phyloP scores from a whole-genome alignment of 2,113 vertebrate species.

The Phrynosoma platyrhinos region DNA sequence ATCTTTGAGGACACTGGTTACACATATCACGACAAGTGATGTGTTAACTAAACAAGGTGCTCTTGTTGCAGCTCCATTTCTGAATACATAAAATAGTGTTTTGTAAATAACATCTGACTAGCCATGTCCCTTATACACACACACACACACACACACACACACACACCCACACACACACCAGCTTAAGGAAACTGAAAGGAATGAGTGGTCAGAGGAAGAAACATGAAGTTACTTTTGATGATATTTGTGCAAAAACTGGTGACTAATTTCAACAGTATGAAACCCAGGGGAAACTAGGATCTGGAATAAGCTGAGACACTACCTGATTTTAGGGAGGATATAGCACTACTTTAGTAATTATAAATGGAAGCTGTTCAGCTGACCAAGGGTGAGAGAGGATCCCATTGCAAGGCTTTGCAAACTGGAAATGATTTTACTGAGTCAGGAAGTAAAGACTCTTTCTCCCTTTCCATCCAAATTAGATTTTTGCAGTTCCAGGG shows the following conservation, averaged over 20 bases:
- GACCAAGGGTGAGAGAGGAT: not conserved
- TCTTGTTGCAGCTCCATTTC: not conserved
- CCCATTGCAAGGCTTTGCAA: not conserved
- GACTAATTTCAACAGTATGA: not conserved
- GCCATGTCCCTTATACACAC: not conserved
- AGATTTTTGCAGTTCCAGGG: no score
- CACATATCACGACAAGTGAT: not conserved
- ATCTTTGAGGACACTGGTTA: not conserved
- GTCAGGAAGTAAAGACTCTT: not conserved
- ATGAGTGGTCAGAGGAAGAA: not conserved
- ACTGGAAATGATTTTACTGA: not conserved
- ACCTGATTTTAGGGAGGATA: not conserved
- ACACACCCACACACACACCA: not conserved
- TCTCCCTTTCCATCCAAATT: no score
- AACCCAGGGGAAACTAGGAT: not conserved
- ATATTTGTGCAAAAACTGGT: not conserved
- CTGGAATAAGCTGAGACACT: not conserved
- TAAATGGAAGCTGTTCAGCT: not conserved
- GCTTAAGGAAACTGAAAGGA: not conserved
- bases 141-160: not conserved
- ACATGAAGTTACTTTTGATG: not conserved
- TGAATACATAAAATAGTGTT: not conserved
- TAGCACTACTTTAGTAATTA: not conserved
- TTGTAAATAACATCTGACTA: not conserved
- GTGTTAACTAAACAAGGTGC: accelerated